Evolutionary conservation across 1,140 invertebrate genomes (phyloP).

Genomic region (Adelges cooleyi): DNA sequence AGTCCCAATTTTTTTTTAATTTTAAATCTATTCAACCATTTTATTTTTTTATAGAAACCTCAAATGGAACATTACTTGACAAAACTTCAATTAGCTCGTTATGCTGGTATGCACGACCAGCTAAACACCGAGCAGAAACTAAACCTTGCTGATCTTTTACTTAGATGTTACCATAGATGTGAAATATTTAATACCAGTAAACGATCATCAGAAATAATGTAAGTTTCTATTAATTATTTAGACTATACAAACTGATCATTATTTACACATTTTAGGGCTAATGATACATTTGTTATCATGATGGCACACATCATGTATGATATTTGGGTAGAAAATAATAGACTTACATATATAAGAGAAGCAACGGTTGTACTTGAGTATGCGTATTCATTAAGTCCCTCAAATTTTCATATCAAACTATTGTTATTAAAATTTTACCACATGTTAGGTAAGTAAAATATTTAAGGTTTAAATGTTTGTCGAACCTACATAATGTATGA

Average conservation of each 20-base stretch:
- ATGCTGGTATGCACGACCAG: slow-evolving; percentile 50
- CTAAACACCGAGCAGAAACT: slow-evolving; percentile 41
- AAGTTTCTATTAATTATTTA: neutral
- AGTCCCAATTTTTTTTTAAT: too few species aligned
- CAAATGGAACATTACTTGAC: slow-evolving; percentile 63
- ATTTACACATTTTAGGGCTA: slow-evolving; percentile 30
- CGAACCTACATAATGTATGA: neutral
- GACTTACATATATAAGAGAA: slow-evolving; percentile 48
- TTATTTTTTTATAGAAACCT: slow-evolving; percentile 15
- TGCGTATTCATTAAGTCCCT: slow-evolving; percentile 55
- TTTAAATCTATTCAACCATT: too few species aligned
- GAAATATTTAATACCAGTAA: slow-evolving; percentile 14
- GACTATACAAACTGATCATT: neutral
- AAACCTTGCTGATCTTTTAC: slow-evolving; percentile 33
- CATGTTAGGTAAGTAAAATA: slow-evolving; percentile 46
- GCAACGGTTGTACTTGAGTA: slow-evolving; percentile 56
- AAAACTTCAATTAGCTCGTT: slow-evolving; percentile 53
- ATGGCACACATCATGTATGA: slow-evolving; percentile 67
- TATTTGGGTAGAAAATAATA: slow-evolving; percentile 46
- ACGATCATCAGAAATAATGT: slow-evolving; percentile 26
- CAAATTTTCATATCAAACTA: slow-evolving; percentile 67
- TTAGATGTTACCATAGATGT: slow-evolving; percentile 17
- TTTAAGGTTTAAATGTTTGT: neutral
- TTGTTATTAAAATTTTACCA: slow-evolving; percentile 61
- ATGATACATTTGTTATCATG: slow-evolving; percentile 64